Evolutionary conservation across 2,797 vertebrate species (phyloP).

Genomic region (Chaetodon trifasciatus): DNA sequence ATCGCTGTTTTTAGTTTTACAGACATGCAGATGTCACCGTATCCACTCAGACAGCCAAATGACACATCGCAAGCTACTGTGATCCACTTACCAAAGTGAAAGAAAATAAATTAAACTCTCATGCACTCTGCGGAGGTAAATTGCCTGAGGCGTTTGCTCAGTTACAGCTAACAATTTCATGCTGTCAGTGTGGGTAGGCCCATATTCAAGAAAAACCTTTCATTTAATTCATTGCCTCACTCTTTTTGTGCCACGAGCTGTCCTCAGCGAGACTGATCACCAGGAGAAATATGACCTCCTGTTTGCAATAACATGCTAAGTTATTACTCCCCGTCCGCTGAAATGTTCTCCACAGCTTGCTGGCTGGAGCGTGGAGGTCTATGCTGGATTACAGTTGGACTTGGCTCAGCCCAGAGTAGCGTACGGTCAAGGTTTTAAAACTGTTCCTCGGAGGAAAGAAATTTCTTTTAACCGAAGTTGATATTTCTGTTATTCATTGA

Average conservation of each 20-base stretch:
- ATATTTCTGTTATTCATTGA: constrained; percentile 27
- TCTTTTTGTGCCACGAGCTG: constrained; percentile 50
- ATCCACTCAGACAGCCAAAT: constrained; percentile 46
- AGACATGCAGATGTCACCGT: constrained; percentile 46
- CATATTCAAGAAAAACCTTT: constrained; percentile 65
- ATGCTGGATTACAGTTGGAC: constrained; percentile 33
- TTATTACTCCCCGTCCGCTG: constrained; percentile 57
- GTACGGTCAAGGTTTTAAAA: constrained; percentile 38
- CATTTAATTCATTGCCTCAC: constrained; percentile 55
- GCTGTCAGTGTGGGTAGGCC: constrained; percentile 67
- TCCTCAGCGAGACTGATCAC: constrained; percentile 57
- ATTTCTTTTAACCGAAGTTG: constrained; percentile 10
- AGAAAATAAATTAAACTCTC: constrained; percentile 57
- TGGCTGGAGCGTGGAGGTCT: constrained; percentile 23
- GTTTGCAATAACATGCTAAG: constrained; percentile 58
- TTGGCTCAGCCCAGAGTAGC: constrained; percentile 12
- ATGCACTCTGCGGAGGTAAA: constrained; percentile 54
- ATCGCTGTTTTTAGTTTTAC: constrained; percentile 45
- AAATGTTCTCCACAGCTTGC: constrained; percentile 45
- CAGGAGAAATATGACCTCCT: constrained; percentile 62
- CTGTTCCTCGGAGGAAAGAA: constrained; percentile 16
- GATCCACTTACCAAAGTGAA: constrained; percentile 58
- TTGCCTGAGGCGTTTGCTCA: constrained; percentile 56
- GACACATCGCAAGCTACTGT: constrained; percentile 48
- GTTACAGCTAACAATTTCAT: constrained; percentile 71